Evolutionary conservation across 2,888 invertebrate genomes (phyloP).

Genomic region (Eupithecia insigniata): DNA sequence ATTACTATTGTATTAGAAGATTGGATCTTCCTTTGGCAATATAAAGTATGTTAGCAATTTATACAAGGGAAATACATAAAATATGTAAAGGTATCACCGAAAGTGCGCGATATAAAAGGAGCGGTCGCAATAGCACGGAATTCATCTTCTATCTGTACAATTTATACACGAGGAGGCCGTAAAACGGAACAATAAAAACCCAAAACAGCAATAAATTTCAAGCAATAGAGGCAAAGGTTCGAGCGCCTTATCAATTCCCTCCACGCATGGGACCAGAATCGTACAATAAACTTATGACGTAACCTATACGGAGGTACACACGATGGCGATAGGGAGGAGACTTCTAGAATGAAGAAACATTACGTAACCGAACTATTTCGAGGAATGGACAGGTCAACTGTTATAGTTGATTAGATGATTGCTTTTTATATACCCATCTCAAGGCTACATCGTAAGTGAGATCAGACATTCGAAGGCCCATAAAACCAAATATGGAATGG

Average conservation of each 20-base stretch:
- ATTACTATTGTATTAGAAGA: slow-evolving; percentile 43
- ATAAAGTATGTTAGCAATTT: slow-evolving; percentile 45
- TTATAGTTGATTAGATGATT: slow-evolving; percentile 9
- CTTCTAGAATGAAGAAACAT: slow-evolving; percentile 14
- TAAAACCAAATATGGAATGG: slow-evolving; percentile 31
- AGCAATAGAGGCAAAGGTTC: slow-evolving; percentile 84
- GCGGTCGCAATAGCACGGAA: slow-evolving; percentile 77
- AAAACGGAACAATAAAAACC: slow-evolving; percentile 86
- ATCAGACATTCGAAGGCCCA: slow-evolving; percentile 1
- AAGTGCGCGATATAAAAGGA: slow-evolving; percentile 72
- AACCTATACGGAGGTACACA: slow-evolving; percentile 53
- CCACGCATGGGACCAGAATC: slow-evolving; percentile 77
- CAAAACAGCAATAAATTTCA: slow-evolving; percentile 85
- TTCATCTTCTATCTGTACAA: slow-evolving; percentile 83
- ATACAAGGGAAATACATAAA: slow-evolving; percentile 50
- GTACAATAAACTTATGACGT: slow-evolving; percentile 81
- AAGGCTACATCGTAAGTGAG: slow-evolving; percentile 9
- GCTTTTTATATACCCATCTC: background rate
- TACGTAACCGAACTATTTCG: slow-evolving; percentile 9
- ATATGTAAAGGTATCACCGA: slow-evolving; percentile 62
- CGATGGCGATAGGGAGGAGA: slow-evolving; percentile 27
- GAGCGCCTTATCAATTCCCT: slow-evolving; percentile 84
- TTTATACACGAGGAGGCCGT: slow-evolving; percentile 83
- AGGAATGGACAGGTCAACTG: slow-evolving; percentile 15
- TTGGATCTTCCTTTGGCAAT: slow-evolving; percentile 38